Evolutionary conservation across 2,113 vertebrate species (phyloP).

Genomic region (Scatophagus argus): DNA sequence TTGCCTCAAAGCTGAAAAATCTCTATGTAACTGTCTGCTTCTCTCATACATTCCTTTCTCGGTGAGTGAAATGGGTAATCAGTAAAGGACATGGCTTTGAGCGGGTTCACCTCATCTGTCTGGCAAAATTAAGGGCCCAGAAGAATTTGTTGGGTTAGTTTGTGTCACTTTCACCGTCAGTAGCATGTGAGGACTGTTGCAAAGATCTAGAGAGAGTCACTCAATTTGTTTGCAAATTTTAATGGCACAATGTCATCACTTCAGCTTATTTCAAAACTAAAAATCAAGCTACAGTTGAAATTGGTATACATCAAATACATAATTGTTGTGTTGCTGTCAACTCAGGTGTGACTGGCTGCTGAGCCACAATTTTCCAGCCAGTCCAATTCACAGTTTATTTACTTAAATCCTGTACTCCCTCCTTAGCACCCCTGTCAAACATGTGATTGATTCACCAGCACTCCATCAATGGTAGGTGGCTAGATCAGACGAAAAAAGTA

Average conservation of each 20-base stretch:
- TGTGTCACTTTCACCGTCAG: neutral
- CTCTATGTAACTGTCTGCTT: conserved; percentile 30
- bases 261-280: no score
- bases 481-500: neutral
- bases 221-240: neutral
- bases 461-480: no score
- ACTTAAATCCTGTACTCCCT: no score
- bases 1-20: conserved; percentile 46
- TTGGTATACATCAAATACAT: no score
- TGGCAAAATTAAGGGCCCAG: conserved; percentile 1
- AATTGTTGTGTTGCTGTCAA: no score
- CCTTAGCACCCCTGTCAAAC: neutral
- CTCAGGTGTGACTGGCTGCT: no score
- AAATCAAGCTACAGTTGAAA: no score
- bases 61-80: conserved; percentile 33
- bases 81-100: neutral
- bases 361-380: no score
- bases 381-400: no score
- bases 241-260: no score
- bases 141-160: neutral
- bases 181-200: neutral
- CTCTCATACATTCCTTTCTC: conserved; percentile 22
- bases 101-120: conserved; percentile 5
- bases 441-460: neutral
- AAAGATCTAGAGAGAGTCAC: neutral